Conservation (phyloP, 2,888 invertebrate genomes). For the Cataglyphis albicans region DNA sequence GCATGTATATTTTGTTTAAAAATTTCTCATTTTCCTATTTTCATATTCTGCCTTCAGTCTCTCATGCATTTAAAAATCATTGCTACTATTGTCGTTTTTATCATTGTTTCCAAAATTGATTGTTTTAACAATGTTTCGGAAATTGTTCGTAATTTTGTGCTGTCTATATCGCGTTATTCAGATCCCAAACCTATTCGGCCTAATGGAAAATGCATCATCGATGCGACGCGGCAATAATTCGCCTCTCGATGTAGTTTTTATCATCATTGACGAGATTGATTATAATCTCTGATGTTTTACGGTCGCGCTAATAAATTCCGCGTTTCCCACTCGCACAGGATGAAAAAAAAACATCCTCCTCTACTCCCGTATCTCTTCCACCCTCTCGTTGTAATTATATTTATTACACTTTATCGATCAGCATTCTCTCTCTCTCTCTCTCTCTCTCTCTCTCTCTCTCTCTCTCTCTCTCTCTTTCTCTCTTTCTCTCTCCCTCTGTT, state of each 20-base stretch:
- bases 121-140: conserved; percentile 44
- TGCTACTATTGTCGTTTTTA: neutral
- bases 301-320: conserved; percentile 51
- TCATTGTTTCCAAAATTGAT: conserved; percentile 27
- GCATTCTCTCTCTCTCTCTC: conserved; percentile 30
- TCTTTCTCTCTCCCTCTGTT: neutral
- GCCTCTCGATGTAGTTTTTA: conserved; percentile 48
- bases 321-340: conserved; percentile 33
- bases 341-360: conserved; percentile 44
- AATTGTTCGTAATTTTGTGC: conserved; percentile 43
- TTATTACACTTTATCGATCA: conserved; percentile 77
- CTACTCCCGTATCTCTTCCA: conserved; percentile 21
- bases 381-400: conserved; percentile 74
- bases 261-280: conserved; percentile 56
- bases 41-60: neutral
- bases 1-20: neutral
- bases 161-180: conserved; percentile 24
- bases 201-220: conserved; percentile 46
- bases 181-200: conserved; percentile 18
- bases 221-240: conserved; percentile 52
- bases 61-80: neutral
- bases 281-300: conserved; percentile 56
- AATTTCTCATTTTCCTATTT: neutral
- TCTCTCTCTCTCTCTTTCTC: conserved; percentile 7
- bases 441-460: neutral